Conservation (phyloP, 2,113 vertebrate genomes). For the Campylomormyrus tamandua region DNA sequence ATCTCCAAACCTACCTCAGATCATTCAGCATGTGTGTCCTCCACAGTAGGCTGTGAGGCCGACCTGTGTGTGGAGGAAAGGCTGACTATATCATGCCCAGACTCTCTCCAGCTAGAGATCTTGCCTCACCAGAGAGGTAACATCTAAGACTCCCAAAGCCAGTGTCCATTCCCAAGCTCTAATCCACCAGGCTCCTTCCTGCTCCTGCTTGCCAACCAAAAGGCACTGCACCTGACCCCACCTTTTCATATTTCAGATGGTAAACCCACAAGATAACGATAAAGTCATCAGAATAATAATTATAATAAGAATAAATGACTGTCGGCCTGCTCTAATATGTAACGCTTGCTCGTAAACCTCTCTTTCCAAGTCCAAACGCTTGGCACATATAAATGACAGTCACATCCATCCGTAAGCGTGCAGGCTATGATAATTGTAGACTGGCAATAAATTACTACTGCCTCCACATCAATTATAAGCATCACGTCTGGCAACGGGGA, state of each 20-base stretch:
- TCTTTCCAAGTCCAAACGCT: constrained; percentile 3
- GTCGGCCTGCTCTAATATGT: background rate
- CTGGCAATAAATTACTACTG: constrained; percentile 73
- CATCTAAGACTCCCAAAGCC: background rate
- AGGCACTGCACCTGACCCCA: background rate
- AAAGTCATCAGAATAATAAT: background rate
- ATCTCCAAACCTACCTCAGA: background rate
- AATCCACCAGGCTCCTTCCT: background rate
- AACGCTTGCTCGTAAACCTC: background rate
- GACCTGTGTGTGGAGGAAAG: background rate
- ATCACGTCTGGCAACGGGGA: constrained; percentile 75
- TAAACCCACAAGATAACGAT: background rate
- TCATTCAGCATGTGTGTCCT: background rate
- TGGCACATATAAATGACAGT: constrained; percentile 68
- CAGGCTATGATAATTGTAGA: constrained; percentile 72
- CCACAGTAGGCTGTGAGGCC: background rate
- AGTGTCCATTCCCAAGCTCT: background rate
- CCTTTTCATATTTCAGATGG: background rate
- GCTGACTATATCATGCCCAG: background rate
- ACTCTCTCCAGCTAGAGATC: background rate
- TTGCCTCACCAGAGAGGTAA: background rate
- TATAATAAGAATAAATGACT: background rate
- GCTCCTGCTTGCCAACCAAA: background rate
- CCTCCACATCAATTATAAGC: constrained; percentile 80
- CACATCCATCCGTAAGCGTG: constrained; percentile 62